Base-by-base conservation (phyloP, 2,888 invertebrate species). In the Hirtodrosophila trivittata region DNA sequence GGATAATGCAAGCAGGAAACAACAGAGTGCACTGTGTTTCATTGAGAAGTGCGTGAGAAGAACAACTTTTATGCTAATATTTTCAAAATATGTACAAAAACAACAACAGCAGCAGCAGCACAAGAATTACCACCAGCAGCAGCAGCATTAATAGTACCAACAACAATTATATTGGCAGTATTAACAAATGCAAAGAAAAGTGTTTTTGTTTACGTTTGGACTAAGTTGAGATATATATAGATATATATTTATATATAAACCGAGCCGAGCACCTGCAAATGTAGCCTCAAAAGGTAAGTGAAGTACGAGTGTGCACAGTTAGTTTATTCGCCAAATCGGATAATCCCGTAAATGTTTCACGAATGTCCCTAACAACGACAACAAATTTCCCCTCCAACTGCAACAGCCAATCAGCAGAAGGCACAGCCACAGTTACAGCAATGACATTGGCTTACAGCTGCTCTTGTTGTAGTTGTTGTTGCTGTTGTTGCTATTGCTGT, bases 381-480 rank as follows among this genome's bases (percentile, higher is more conserved):
- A 25, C 14, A 63, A 38, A 60, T 55, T 62, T 62, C 42, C 57
- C 66, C 52, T 66, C 57, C 49, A 54, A 50, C 62, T 45, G 67
- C 50, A 35, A 64, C 64, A 75, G 78, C 80, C 80, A 80, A 85
- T 85, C 85, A 66, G 75, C 69, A 64, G 49, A 58, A 47, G 54
- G 60, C 67, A 54, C 69, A 63, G 69, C 63, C 68, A 55, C 47
- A 56, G 82, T 66, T 58, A 55, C 69, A 73, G 66, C 80, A 54
- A 59, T 62, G 70, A 67, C 69, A 69, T 69, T 69, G 69, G 71
- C 54, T 37, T 63, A 35, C 35, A 43, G 32, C 10, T 43, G 50
- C n/a, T 39, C 37, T 16, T 54, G 16, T 25, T 58, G 42, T 21
- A 47, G 13, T 10, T 55, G 52, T 32, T 51, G 50, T 30, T 47